A percentile compares a stretch with the other conserved stretches of the same genome.
phyloP scores from a whole-genome alignment of 2,797 vertebrate species.

The Stomatorhinus walkeri region DNA sequence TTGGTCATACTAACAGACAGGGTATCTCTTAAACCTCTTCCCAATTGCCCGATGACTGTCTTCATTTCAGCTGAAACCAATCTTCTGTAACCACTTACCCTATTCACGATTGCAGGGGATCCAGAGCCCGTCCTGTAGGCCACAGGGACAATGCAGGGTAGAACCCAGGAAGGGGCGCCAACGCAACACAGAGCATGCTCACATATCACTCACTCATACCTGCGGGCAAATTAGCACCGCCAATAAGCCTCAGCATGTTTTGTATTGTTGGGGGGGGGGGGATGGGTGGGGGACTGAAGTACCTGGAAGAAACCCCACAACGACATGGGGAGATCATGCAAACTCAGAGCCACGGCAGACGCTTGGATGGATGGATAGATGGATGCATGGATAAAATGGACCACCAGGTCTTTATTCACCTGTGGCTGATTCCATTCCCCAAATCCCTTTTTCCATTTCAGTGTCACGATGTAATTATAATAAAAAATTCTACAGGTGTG shows the following conservation, averaged over 20 bases:
- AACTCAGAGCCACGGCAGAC: not conserved
- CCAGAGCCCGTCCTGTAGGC: not conserved
- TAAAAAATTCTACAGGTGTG: not conserved
- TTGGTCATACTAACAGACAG: not conserved
- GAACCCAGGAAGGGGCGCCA: not conserved
- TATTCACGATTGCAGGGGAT: not conserved
- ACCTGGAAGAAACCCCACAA: not conserved
- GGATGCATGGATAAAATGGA: not conserved
- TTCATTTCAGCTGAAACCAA: not conserved
- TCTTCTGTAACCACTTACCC: not conserved
- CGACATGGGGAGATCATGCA: not conserved
- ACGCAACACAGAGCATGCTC: not conserved
- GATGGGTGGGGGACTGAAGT: not conserved
- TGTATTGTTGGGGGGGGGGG: not conserved
- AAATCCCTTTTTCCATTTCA: not conserved
- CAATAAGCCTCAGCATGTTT: not conserved
- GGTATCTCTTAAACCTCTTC: not conserved
- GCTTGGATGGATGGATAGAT: not conserved
- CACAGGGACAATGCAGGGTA: not conserved
- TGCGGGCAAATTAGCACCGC: not conserved
- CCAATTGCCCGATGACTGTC: not conserved
- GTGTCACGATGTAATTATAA: constrained; percentile 1
- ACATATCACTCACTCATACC: not conserved
- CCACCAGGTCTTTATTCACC: not conserved
- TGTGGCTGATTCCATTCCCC: not conserved